Percentiles rank a stretch among this genome's conserved stretches.
phyloP scores from a whole-genome alignment of 2,888 invertebrate species.

The Diadegma fenestrale region DNA sequence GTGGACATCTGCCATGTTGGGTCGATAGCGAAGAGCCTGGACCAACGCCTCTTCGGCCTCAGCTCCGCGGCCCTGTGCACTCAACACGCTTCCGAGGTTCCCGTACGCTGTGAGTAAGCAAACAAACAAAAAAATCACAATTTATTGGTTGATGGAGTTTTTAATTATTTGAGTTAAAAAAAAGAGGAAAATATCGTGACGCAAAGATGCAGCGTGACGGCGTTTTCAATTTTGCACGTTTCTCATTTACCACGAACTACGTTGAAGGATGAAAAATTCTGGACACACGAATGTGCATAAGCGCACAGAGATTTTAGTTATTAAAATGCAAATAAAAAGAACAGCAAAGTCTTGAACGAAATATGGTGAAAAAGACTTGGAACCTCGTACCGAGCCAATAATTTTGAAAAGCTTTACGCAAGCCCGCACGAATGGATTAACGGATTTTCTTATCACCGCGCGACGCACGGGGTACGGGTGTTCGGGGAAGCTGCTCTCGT shows the following conservation, averaged over 20 bases:
- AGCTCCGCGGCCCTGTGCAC: slow-evolving; percentile 92
- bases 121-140: slow-evolving; percentile 33
- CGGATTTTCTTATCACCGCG: slow-evolving; percentile 51
- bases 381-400: neutral
- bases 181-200: neutral
- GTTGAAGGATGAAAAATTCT: slow-evolving; percentile 15
- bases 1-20: slow-evolving; percentile 99
- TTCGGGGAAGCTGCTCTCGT: slow-evolving; percentile 32
- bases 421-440: slow-evolving; percentile 57
- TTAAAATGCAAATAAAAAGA: slow-evolving; percentile 15
- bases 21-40: slow-evolving; percentile 94
- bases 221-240: slow-evolving; percentile 33
- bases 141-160: slow-evolving; percentile 11
- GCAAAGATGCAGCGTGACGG: slow-evolving; percentile 17
- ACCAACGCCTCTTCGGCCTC: slow-evolving; percentile 97
- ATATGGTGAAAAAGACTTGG: neutral
- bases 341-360: neutral
- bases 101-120: slow-evolving; percentile 92
- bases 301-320: neutral
- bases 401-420: slow-evolving; percentile 8
- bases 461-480: slow-evolving; percentile 36
- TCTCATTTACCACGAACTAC: slow-evolving; percentile 13
- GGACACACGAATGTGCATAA: neutral
- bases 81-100: slow-evolving; percentile 98
- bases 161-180: slow-evolving; percentile 36